Evolutionary conservation across 53 echinoderm and acorn worm genomes (phyloP).

Genomic region (Luidia sarsii): DNA sequence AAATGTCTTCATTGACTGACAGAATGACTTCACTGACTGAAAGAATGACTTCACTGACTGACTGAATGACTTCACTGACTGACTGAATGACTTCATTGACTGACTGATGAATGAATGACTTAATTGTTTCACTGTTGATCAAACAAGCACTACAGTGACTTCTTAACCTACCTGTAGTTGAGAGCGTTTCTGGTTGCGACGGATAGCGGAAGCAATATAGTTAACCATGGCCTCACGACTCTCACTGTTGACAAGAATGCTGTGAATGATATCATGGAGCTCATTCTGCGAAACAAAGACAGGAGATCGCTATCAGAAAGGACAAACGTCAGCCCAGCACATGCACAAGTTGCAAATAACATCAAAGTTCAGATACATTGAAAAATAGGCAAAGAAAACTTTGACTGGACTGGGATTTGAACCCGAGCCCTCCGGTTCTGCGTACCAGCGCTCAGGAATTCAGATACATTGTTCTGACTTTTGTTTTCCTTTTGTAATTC

Average conservation of each 20-base stretch:
- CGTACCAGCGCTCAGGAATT: too few species aligned
- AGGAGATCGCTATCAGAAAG: background rate
- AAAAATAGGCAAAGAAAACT: too few species aligned
- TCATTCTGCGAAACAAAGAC: conserved; percentile 64
- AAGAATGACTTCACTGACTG: too few species aligned
- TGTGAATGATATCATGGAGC: conserved; percentile 84
- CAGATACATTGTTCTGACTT: too few species aligned
- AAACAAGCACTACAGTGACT: too few species aligned
- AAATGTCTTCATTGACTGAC: too few species aligned
- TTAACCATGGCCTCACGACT: conserved; percentile 79
- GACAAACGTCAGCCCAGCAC: background rate
- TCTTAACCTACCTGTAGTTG: conserved; percentile 94
- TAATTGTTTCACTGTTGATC: too few species aligned
- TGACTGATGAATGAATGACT: too few species aligned
- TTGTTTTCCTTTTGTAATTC: too few species aligned
- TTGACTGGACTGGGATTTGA: background rate
- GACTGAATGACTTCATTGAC: too few species aligned
- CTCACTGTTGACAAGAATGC: conserved; percentile 82
- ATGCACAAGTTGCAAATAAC: background rate
- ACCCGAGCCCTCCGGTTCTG: background rate
- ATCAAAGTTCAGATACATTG: background rate
- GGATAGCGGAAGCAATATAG: conserved; percentile 67
- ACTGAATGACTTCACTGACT: too few species aligned
- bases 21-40: too few species aligned
- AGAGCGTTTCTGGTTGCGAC: conserved; percentile 87